Evolutionary conservation across 1,140 invertebrate species (phyloP), one percentile per base, ranked within the genome.

Genomic region (Hylaeus anthracinus): DNA sequence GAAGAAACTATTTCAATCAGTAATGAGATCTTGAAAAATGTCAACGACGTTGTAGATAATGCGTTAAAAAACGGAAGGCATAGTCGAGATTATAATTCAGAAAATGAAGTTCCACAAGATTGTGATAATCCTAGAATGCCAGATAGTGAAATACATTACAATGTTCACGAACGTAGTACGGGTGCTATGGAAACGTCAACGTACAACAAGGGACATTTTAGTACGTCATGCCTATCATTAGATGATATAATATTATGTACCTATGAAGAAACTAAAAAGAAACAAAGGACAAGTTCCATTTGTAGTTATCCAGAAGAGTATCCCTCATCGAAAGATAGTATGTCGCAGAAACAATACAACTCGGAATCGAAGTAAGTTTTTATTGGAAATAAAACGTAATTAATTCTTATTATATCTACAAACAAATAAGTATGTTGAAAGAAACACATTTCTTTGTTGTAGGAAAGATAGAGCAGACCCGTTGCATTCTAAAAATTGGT

Each of bases 361-460:
- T 86, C 86, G 6, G 88, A 92, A 74, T 83, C 77, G 43, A 91
- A 85, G 90, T 90, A 83, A 67, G 61, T 63, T 72, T 12, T 39
- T 58, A 14, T 48, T n/a, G 72, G 6, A 15, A n/a, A 51, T 55
- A 6, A 9, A 3, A 37, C 55, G 12, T 53, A 48, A 64, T 60
- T 56, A 58, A 65, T 63, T 48, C 26, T 43, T 61, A 48, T 15
- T 55, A 67, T n/a, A 53, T 5, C 41, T 60, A 48, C 26, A 14
- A 3, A 39, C 45, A 63, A 1, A 60, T 58, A n/a, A 39, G 12
- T 6, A 48, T 55, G 51, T 60, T 55, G 45, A 72, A 43, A 41
- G 41, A 56, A 12, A 64, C 3, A 1, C 5, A 66, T 66, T 73
- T 9, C 53, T 67, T 15, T 53, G 58, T 58, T 55, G 10, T 53